Base-by-base conservation (phyloP, 2,113 vertebrate species). In the Sakesphorus luctuosus region DNA sequence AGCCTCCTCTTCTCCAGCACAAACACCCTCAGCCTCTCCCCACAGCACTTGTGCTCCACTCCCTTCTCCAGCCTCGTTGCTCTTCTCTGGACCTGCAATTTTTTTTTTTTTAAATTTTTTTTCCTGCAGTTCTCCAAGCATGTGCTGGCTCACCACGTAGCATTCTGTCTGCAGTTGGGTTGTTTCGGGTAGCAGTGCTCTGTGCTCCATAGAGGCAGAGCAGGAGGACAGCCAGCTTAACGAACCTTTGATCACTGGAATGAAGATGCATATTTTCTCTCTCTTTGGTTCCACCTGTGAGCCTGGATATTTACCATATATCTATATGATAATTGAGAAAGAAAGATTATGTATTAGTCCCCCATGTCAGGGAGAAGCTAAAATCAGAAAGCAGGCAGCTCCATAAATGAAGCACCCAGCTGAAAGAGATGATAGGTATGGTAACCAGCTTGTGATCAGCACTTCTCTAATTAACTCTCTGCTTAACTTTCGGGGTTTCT, bases 401-500 rank as follows among this genome's bases (percentile, higher is more conserved):
- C 65, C 6, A 0, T 31, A 67, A 68, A 47, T 44, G 35, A 76
- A 86, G 53, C 18, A 69, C 21, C 19, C 53, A 75, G 28, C 67
- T 95, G 63, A 71, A 74, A 59, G 69, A 52, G 5, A 84, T 62
- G 35, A 89, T 87, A 62, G 73, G 66, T 47, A 61, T 72, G 77
- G 25, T 78, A 90, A 86, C 67, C 29, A 38, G 33, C 43, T 35
- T 1, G 2, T 83, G 78, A 74, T 93, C 75, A 80, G 55, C 52
- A 71, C 87, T 47, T 85, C 11, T 17, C 38, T 77, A n/a, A 88
- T 85, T 83, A 71, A 66, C 38, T 69, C 18, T 61, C 78, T 84
- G 76, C 77, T 94, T 72, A 62, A 47, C 47, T 93, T 89, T 81
- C 40, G 76, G 61, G 65, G 33, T 89, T 97, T 93, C 53, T 81